Conservation (phyloP, 2,888 invertebrate genomes). For the Alitta virens region DNA sequence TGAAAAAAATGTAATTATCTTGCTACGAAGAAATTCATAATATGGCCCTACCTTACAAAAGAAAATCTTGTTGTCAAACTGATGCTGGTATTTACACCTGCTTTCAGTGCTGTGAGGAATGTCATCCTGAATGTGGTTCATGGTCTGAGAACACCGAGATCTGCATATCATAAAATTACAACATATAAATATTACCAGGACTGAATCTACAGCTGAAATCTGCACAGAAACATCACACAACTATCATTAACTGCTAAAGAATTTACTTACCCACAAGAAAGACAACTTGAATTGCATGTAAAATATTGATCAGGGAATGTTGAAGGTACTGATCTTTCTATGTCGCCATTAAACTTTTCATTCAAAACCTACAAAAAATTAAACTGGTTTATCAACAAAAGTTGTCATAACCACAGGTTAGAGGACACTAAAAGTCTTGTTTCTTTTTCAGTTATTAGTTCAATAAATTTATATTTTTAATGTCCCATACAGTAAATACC, state of each 20-base stretch:
- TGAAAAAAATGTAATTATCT: no score
- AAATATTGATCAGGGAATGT: constrained; percentile 78
- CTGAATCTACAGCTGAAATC: no score
- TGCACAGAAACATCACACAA: no score
- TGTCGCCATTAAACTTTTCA: constrained; percentile 72
- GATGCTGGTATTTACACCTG: constrained; percentile 68
- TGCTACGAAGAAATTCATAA: not conserved
- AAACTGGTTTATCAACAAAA: not conserved
- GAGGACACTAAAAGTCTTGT: no score
- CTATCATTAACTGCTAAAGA: not conserved
- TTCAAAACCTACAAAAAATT: constrained; percentile 63
- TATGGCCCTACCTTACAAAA: constrained; percentile 51
- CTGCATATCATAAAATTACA: constrained; percentile 34
- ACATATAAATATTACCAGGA: no score
- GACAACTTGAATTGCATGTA: constrained; percentile 71
- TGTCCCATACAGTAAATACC: constrained; percentile 54
- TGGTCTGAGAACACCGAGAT: constrained; percentile 50
- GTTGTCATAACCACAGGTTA: no score
- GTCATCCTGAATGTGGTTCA: constrained; percentile 55
- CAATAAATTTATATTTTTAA: not conserved
- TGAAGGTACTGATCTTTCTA: constrained; percentile 63
- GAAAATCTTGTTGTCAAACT: constrained; percentile 66
- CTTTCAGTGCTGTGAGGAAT: constrained; percentile 44
- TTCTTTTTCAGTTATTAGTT: not conserved
- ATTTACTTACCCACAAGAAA: constrained; percentile 65